Evolutionary conservation across 2,888 invertebrate species (phyloP), one percentile per base, ranked within the genome.

Genomic region (Volucella inflata): DNA sequence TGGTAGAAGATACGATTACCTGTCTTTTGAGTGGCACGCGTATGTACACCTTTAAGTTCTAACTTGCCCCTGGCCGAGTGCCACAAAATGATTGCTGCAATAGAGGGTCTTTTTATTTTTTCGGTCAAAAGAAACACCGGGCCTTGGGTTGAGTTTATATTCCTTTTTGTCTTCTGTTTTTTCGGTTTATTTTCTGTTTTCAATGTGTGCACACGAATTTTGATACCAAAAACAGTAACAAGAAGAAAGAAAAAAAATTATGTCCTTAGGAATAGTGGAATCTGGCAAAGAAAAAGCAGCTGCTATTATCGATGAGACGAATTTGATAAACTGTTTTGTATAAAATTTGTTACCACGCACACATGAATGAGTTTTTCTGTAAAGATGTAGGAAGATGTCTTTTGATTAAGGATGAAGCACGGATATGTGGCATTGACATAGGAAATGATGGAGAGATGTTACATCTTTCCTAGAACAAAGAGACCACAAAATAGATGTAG

Each of bases 241-340:
- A 64, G 55, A 55, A 60, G 50, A 36, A 42, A 40, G 51, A 55
- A 64, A 42, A n/a, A 46, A 68, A 50, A 42, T 51, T 40, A 71
- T 71, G 57, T 79, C 65, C 70, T 71, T 57, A 75, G 55, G 57
- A 79, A 67, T 84, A 59, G 80, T 60, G 68, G 48, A 55, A 64
- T 67, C 48, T 46, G 64, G 21, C 78, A 55, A 6, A 48, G 30
- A 46, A n/a, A n/a, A n/a, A 48, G 84, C 84, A 84, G 84, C 70
- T 84, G 84, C 75, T 59, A 30, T 64, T 84, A 71, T 64, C 75
- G 84, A 84, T 84, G 84, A 70, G 67, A 75, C 65, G 75, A 57
- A 55, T 76, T 84, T 79, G 84, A 84, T 84, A 84, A 84, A 79
- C 79, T 70, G 57, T 78, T 74, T 83, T 51, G 48, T 55, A 82